Evolutionary conservation across 2,888 invertebrate species (phyloP).

Genomic region (Tortrix viridana): DNA sequence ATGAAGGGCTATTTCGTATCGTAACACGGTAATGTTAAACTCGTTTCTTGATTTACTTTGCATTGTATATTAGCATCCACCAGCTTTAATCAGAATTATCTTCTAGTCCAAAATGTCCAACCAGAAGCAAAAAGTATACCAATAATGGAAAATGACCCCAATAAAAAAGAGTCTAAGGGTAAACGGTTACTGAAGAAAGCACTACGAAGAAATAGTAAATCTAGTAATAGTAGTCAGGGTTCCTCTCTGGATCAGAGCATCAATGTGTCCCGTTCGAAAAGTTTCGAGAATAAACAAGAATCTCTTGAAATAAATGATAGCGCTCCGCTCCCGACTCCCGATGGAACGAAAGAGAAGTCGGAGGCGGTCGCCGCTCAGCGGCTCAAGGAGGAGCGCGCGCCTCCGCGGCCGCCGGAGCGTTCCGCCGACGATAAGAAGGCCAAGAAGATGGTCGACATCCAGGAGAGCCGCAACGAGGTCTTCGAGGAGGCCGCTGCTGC

Average conservation of each 20-base stretch:
- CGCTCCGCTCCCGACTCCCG: constrained; percentile 62
- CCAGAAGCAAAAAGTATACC: constrained; percentile 52
- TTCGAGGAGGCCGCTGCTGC: constrained; percentile 49
- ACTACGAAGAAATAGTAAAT: constrained; percentile 71
- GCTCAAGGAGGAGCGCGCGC: constrained; percentile 49
- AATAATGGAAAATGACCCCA: constrained; percentile 82
- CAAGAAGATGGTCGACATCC: constrained; percentile 62
- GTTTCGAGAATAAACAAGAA: constrained; percentile 63
- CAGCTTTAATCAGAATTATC: constrained; percentile 39
- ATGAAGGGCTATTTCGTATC: constrained; percentile 63
- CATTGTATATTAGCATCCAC: not conserved
- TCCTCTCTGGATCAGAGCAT: constrained; percentile 56
- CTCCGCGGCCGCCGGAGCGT: constrained; percentile 36
- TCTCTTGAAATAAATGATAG: constrained; percentile 61
- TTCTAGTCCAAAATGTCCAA: constrained; percentile 71
- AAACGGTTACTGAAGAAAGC: constrained; percentile 77
- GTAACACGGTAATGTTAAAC: constrained; percentile 44
- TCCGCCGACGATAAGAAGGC: constrained; percentile 44
- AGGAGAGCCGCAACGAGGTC: constrained; percentile 59
- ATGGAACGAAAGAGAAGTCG: constrained; percentile 55
- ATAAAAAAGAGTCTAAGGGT: constrained; percentile 77
- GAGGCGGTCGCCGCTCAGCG: constrained; percentile 45
- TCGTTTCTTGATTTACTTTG: not conserved
- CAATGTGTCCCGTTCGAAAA: constrained; percentile 65
- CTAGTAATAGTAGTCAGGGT: constrained; percentile 62